Percentiles rank a stretch among this genome's conserved stretches.
phyloP scores from a whole-genome alignment of 2,113 vertebrate genomes.

The Chaetodon auriga region DNA sequence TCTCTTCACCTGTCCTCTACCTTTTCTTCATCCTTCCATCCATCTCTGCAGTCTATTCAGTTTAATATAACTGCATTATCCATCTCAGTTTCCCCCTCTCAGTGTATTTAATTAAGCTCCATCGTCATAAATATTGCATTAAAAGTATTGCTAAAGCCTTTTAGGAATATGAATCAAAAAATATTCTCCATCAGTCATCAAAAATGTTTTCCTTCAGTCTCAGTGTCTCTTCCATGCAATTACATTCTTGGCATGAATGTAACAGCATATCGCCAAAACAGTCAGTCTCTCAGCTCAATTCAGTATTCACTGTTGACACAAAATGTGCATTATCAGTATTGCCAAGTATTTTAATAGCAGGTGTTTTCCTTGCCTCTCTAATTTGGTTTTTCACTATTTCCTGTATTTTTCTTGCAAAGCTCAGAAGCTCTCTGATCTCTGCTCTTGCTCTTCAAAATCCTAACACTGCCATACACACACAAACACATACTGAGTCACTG shows the following conservation, averaged over 20 bases:
- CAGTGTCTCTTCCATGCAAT: slow-evolving; percentile 11
- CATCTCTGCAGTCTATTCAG: slow-evolving; percentile 11
- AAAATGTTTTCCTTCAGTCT: slow-evolving; percentile 8
- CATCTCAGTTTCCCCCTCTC: neutral
- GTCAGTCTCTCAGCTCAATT: slow-evolving; percentile 15
- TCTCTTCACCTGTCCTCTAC: slow-evolving; percentile 21
- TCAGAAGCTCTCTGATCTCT: slow-evolving; percentile 29
- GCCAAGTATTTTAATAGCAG: neutral
- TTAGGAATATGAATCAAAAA: slow-evolving; percentile 22
- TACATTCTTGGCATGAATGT: slow-evolving; percentile 18
- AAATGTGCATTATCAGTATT: slow-evolving; percentile 17
- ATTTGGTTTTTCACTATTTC: neutral
- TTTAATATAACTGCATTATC: neutral
- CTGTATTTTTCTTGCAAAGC: slow-evolving; percentile 10
- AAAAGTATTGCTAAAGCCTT: slow-evolving; percentile 11
- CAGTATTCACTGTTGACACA: slow-evolving; percentile 26
- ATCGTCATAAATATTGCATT: slow-evolving; percentile 17
- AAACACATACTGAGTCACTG: neutral
- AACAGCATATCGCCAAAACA: slow-evolving; percentile 17
- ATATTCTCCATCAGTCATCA: slow-evolving; percentile 6
- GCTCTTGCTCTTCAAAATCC: neutral
- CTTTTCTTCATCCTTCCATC: neutral
- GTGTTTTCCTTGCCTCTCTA: slow-evolving; percentile 8
- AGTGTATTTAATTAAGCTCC: slow-evolving; percentile 6
- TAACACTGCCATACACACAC: neutral